A percentile compares a stretch with the other conserved stretches of the same genome.
Conservation (phyloP, 2,113 vertebrate genomes). For the Anser brachyrhynchus region DNA sequence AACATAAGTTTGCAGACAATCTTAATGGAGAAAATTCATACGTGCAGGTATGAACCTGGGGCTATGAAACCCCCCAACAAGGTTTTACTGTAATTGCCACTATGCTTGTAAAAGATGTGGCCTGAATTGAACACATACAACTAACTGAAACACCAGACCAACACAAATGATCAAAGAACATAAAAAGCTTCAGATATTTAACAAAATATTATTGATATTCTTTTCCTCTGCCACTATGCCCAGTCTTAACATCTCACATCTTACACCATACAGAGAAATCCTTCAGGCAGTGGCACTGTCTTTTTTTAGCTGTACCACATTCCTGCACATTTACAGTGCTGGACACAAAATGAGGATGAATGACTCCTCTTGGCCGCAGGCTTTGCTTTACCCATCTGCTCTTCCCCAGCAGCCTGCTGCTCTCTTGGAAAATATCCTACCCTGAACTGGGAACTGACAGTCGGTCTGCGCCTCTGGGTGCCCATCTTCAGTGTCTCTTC, state of each 20-base stretch:
- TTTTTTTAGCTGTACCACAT: conserved; percentile 38
- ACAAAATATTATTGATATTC: neutral
- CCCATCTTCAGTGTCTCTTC: conserved; percentile 92
- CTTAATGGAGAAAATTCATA: neutral
- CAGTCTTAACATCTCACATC: neutral
- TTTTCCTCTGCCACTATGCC: neutral
- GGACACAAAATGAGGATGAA: conserved; percentile 60
- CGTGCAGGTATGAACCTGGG: neutral
- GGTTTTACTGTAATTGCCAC: neutral
- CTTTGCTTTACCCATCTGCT: conserved; percentile 56
- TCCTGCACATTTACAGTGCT: conserved; percentile 56
- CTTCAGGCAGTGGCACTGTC: neutral
- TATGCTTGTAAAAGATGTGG: neutral
- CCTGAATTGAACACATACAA: neutral
- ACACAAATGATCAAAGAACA: neutral
- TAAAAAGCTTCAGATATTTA: neutral
- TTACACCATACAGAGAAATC: conserved; percentile 25
- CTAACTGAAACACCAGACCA: neutral
- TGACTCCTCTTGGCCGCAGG: conserved; percentile 56
- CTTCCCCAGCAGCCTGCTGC: conserved; percentile 36
- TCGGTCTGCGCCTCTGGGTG: conserved; percentile 89
- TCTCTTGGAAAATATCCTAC: conserved; percentile 76
- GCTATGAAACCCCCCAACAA: neutral
- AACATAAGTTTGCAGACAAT: neutral
- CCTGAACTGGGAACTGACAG: conserved; percentile 94